Conservation (phyloP, 92 coral and sea anemone genomes). For the Zoanthus gigantus region DNA sequence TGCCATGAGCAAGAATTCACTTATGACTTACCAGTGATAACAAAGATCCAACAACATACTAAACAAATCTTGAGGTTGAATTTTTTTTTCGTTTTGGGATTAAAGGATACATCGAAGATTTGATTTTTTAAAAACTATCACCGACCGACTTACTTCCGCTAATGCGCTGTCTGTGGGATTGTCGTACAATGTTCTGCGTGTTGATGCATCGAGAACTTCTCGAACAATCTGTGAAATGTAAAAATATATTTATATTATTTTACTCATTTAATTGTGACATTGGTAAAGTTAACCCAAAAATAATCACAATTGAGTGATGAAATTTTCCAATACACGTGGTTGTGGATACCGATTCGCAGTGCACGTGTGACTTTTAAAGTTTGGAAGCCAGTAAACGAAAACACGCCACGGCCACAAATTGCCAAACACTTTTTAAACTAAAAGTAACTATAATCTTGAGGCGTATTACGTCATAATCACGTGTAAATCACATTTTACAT, state of each 20-base stretch:
- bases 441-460: conserved; percentile 18
- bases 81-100: conserved; percentile 6
- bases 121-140: conserved; percentile 32
- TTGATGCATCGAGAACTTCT: conserved; percentile 30
- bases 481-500: too few species aligned
- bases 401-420: conserved; percentile 26
- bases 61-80: conserved; percentile 26
- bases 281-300: conserved; percentile 12
- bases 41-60: conserved; percentile 15
- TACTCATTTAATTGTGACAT: background rate
- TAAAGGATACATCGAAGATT: conserved; percentile 18
- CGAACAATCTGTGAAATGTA: conserved; percentile 27
- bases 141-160: conserved; percentile 29
- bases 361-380: conserved; percentile 29
- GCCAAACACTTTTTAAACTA: conserved; percentile 25
- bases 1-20: background rate
- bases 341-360: conserved; percentile 26
- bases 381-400: conserved; percentile 24
- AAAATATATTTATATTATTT: conserved; percentile 13
- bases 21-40: conserved; percentile 27
- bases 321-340: conserved; percentile 13
- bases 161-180: background rate
- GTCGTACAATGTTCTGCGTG: conserved; percentile 23
- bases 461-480: too few species aligned
- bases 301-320: conserved; percentile 30